Evolutionary conservation across 2,113 vertebrate species (phyloP), one percentile per base, ranked within the genome.

Genomic region (Pseudopipra pipra): DNA sequence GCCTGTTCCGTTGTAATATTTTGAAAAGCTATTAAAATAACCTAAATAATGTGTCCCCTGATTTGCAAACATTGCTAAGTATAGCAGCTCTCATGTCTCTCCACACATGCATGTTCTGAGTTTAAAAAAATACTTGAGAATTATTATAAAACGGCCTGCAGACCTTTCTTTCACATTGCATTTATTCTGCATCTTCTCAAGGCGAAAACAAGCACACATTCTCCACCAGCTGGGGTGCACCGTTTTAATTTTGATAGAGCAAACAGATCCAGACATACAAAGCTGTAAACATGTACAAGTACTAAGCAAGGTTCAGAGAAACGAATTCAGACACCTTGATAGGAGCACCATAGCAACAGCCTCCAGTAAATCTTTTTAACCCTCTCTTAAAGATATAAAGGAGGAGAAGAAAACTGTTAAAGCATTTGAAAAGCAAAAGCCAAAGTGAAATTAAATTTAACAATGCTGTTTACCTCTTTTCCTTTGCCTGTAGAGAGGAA

Each of bases 281-380:
- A 82, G 78, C 43, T 77, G 75, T 66, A 83, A 94, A 95, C n/a
- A 37, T 6, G 35, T 54, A 65, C 39, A 68, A 90, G 74, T 41
- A 52, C 71, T 85, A 83, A 91, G 44, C 54, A 70, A 88, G 67
- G 14, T 76, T 93, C 71, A 88, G 82, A 31, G 37, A 39, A 83
- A 73, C 17, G 22, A 87, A 62, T 39, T 28, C 74, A 83, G 92
- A 76, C 46, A 62, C 67, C 54, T 93, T 90, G 28, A 43, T 88
- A 87, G 3, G 46, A 90, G 67, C 79, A 94, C 92, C 90, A 96
- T 92, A 83, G 95, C 92, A 97, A 96, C 91, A 94, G 88, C 31
- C 28, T 91, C 49, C 71, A 87, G 51, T 31, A 87, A 89, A 68
- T 51, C 3, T 56, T 83, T 87, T 89, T 55, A 94, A 89, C 35